phyloP scores from a whole-genome alignment of 2,797 vertebrate species.

The Periparus ater region DNA sequence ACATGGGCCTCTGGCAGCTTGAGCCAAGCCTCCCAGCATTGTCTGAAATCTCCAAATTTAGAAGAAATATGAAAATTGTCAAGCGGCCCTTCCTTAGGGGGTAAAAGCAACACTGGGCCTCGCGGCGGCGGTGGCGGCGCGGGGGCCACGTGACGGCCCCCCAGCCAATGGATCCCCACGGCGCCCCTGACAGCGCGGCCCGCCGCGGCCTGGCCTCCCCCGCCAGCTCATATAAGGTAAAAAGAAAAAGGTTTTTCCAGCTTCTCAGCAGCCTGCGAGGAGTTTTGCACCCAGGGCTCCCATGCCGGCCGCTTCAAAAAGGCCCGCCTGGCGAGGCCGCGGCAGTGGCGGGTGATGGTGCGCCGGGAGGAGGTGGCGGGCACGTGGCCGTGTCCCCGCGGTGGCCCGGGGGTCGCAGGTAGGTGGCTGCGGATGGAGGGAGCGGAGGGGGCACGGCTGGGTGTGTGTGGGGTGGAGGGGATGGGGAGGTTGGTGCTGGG shows the following conservation, averaged over 20 bases:
- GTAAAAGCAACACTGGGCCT: slow-evolving; percentile 81
- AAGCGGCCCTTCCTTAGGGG: slow-evolving; percentile 89
- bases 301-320: slow-evolving; percentile 69
- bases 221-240: slow-evolving; percentile 94
- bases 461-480: fast-evolving
- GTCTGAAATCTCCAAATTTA: slow-evolving; percentile 96
- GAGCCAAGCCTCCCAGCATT: slow-evolving; percentile 86
- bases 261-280: slow-evolving; percentile 60
- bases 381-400: not conserved
- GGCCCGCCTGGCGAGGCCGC: not conserved
- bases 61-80: slow-evolving; percentile 97
- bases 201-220: slow-evolving; percentile 76
- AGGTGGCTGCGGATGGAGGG: not conserved
- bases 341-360: slow-evolving; percentile 24
- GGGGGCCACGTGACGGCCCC: slow-evolving; percentile 73
- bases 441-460: fast-evolving
- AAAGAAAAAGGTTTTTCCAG: slow-evolving; percentile 79
- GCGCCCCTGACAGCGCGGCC: slow-evolving; percentile 75
- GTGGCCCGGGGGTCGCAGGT: not conserved
- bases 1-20: slow-evolving; percentile 83
- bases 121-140: slow-evolving; percentile 78
- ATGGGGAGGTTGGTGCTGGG: not conserved
- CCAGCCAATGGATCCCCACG: slow-evolving; percentile 80
- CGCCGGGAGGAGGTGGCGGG: slow-evolving; percentile 14
- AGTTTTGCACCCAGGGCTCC: slow-evolving; percentile 54